Base-by-base conservation (phyloP, 2,888 invertebrate genomes). In the Timandra comae region DNA sequence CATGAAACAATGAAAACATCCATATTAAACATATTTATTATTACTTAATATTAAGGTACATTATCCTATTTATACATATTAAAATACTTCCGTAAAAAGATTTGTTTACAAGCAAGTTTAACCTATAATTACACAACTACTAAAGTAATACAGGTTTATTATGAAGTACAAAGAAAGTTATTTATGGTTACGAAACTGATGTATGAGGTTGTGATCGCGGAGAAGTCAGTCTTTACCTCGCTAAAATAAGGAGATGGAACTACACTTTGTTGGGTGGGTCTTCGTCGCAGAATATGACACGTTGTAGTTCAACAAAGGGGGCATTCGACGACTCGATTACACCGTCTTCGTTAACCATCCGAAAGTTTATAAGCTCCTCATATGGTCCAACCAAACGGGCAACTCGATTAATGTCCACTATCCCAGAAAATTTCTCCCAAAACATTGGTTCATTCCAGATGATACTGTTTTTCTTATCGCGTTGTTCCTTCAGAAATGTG, bases 211-310 rank as follows among this genome's bases (percentile, higher is more conserved):
- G 43, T 51, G 52, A 46, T 65, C 60, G 66, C 63, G 63, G 72
- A 75, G 66, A 70, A 75, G 63, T 85, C 84, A 85, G 84, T 84
- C 84, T 85, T 82, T 79, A 72, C 73, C 82, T 84, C 81, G 74
- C 76, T 72, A 71, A 71, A 66, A 61, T 64, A 68, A 55, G 55
- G 48, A 54, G 52, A 56, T 49, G 52, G 63, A 72, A 81, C 78
- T 58, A 75, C 77, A 61, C 76, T 76, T 56, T 73, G 65, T 24
- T 37, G 64, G 11, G 24, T 24, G 11, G 2, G 11, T 11, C 2
- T 24, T 24, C 10, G 9, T 24, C 7, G 24, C 11, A 24, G 2
- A 24, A 6, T 1, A 7, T 24, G 9, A 7, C 24, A n/a, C n/a
- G n/a, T n/a, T n/a, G n/a, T n/a, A n/a, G n/a, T n/a, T n/a, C n/a